phyloP scores from a whole-genome alignment of 2,113 vertebrate species.

The Pangasianodon gigas region DNA sequence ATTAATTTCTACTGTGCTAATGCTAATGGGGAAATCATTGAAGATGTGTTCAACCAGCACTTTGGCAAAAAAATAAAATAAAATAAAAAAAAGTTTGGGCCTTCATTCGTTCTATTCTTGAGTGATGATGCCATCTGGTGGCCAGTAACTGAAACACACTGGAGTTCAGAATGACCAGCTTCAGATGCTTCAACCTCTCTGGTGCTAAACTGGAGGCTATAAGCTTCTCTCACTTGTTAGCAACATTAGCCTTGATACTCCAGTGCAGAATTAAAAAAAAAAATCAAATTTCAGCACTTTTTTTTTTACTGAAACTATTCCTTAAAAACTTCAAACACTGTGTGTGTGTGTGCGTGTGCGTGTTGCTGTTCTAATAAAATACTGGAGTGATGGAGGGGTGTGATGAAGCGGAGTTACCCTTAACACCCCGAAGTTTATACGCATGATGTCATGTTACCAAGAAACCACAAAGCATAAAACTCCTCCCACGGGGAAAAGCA shows the following conservation, averaged over 20 bases:
- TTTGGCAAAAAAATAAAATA: not conserved
- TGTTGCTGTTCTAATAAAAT: too few species aligned
- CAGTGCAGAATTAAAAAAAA: not conserved
- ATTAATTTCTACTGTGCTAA: not conserved
- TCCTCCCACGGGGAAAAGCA: too few species aligned
- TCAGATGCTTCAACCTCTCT: not conserved
- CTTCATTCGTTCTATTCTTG: not conserved
- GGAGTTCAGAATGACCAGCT: not conserved
- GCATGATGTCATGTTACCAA: too few species aligned
- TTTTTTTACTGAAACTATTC: too few species aligned
- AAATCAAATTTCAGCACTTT: too few species aligned
- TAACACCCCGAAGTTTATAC: too few species aligned
- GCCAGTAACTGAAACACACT: not conserved
- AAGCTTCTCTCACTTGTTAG: not conserved
- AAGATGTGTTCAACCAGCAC: not conserved
- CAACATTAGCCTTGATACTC: not conserved
- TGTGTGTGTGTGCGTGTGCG: too few species aligned
- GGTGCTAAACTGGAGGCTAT: not conserved
- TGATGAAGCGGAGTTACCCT: too few species aligned
- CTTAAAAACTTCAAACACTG: too few species aligned
- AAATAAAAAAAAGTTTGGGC: not conserved
- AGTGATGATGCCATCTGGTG: conserved; percentile 58
- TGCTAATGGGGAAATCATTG: not conserved
- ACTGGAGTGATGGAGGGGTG: too few species aligned
- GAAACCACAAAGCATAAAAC: too few species aligned